Evolutionary conservation across 2,113 vertebrate genomes (phyloP).

Genomic region (Sebastes schlegelii): DNA sequence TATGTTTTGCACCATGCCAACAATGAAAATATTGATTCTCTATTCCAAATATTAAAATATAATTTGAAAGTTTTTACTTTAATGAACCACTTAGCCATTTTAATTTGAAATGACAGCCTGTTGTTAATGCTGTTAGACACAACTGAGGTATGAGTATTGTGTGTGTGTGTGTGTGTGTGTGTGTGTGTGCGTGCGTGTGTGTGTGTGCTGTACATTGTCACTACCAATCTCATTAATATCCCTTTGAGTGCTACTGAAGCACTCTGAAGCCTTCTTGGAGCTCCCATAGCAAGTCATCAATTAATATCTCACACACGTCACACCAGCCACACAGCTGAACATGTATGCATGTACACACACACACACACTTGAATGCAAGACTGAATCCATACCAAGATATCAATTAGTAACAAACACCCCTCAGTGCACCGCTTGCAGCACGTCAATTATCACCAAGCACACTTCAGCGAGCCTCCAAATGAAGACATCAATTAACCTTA

Average conservation of each 20-base stretch:
- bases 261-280: constrained; percentile 11
- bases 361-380: neutral
- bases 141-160: neutral
- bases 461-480: constrained; percentile 27
- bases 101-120: constrained; percentile 7
- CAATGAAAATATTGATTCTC: neutral
- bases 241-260: constrained; percentile 15
- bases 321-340: neutral
- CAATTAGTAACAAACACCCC: constrained; percentile 40
- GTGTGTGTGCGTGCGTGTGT: neutral
- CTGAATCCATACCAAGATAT: constrained; percentile 31
- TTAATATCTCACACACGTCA: constrained; percentile 33
- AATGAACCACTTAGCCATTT: neutral
- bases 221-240: constrained; percentile 34
- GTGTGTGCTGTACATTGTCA: constrained; percentile 6
- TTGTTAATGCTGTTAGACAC: neutral
- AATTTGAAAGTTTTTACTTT: neutral
- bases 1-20: too few species aligned
- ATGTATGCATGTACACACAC: neutral
- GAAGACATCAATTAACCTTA: constrained; percentile 46
- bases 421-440: constrained; percentile 18
- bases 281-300: constrained; percentile 27
- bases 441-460: constrained; percentile 35
- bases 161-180: neutral
- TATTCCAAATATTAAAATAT: neutral